phyloP scores from a whole-genome alignment of 2,113 vertebrate genomes.

The Laticauda colubrina region DNA sequence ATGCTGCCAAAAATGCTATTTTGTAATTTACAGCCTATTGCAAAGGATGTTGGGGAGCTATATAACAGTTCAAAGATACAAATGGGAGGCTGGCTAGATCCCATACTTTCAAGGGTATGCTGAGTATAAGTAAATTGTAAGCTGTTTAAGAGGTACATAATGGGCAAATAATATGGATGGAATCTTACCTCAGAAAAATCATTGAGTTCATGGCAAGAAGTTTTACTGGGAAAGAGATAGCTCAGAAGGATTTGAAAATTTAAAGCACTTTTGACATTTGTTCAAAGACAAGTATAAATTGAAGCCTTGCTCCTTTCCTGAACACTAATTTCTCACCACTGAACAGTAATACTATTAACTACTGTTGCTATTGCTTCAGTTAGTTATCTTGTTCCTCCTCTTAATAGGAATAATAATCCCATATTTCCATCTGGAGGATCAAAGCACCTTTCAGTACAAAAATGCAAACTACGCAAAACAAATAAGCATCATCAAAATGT shows the following conservation, averaged over 20 bases:
- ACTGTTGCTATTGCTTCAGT: neutral
- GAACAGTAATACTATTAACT: neutral
- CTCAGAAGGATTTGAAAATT: neutral
- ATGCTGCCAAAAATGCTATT: slow-evolving; percentile 58
- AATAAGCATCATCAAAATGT: neutral
- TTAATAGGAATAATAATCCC: neutral
- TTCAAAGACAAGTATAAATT: neutral
- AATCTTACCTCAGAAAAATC: slow-evolving; percentile 2
- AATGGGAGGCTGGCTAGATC: neutral
- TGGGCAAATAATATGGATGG: neutral
- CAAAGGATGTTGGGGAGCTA: slow-evolving; percentile 46
- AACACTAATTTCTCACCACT: neutral
- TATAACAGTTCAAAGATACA: slow-evolving; percentile 36
- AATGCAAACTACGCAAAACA: neutral
- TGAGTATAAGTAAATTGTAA: neutral
- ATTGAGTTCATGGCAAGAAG: neutral
- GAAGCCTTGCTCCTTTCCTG: neutral
- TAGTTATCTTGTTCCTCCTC: neutral
- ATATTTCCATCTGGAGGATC: neutral
- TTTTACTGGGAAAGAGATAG: slow-evolving; percentile 4
- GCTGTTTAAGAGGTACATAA: neutral
- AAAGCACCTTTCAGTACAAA: neutral
- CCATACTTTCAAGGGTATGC: slow-evolving; percentile 20
- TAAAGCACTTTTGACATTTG: neutral
- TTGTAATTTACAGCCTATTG: slow-evolving; percentile 57